Base-by-base conservation (phyloP, 2,113 vertebrate species). In the Lichenostomus cassidix region DNA sequence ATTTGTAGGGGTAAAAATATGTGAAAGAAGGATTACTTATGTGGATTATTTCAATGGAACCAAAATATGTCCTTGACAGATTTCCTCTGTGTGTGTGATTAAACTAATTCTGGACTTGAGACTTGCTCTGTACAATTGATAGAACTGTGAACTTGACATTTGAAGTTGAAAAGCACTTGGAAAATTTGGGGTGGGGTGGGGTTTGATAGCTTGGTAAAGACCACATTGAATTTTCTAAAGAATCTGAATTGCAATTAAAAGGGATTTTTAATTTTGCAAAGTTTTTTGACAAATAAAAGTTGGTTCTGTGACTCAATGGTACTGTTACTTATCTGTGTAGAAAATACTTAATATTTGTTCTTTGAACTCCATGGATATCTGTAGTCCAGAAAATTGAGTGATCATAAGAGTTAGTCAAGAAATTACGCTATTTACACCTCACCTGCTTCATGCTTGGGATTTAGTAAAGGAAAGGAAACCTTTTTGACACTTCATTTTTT, bases 221-320 rank as follows among this genome's bases (percentile, higher is more conserved):
- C 14, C 9, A 29, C 12, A 1, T 5, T 62, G 35, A 41, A 20
- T 83, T 83, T 90, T 79, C 23, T 18, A 5, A 50, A 70, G 42
- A 4, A 22, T 25, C 0, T 59, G 44, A 4, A 1, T 85, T 56
- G 15, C 25, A 27, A 2, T 44, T 31, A 9, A 20, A n/a, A 37
- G 42, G n/a, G 22, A 2, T 14, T 83, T 73, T 13, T 20, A 6
- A 1, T 59, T 39, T 41, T n/a, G 22, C 37, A 35, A 25, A 55
- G 1, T 11, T 87, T 49, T 87, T 64, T 42, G 0, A 8, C 41
- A 87, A 89, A 27, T 19, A 42, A 28, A 69, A 63, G 3, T 23
- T 2, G 22, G 14, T 42, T 83, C 5, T 76, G 3, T 73, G 46
- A 14, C 22, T 59, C 10, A n/a, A 4, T 68, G 29, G 24, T 47